These are phyloP conservation scores for Athene noctua DNA, from an alignment of 2,113 vertebrate genomes.

Conservation along the genomic window DNA sequence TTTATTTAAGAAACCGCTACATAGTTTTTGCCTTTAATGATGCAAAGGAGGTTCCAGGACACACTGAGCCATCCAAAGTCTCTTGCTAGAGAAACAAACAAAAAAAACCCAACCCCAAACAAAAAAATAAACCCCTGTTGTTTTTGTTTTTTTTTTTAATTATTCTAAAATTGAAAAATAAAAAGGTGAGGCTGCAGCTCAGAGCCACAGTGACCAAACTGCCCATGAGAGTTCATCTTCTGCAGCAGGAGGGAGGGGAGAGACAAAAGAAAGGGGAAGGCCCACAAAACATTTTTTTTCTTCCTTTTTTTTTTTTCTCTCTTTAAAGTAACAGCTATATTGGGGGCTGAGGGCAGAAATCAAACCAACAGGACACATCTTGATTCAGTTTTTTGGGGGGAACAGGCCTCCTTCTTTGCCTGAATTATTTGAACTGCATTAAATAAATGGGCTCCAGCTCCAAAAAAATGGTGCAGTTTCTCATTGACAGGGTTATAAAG, in stretches of 20 bases:
- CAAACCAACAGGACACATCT: not conserved
- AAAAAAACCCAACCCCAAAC: not conserved
- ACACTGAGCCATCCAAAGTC: not conserved
- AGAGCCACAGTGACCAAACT: not conserved
- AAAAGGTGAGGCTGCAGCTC: not conserved
- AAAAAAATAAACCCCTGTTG: not conserved
- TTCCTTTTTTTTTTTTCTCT: not conserved
- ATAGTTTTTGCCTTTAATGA: slow-evolving; percentile 35
- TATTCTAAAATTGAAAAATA: not conserved
- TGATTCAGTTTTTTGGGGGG: not conserved
- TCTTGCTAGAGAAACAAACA: not conserved
- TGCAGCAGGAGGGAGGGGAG: not conserved
- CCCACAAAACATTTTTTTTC: not conserved
- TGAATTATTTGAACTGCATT: slow-evolving; percentile 26
- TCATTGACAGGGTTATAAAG: not conserved
- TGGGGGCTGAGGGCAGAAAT: not conserved
- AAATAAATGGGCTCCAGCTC: not conserved
- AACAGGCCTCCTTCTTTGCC: not conserved
- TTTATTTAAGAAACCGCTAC: slow-evolving; percentile 56
- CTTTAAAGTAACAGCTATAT: not conserved
- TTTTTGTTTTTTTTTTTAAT: not conserved
- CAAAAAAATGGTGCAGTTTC: not conserved
- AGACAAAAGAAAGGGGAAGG: not conserved
- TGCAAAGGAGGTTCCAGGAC: slow-evolving; percentile 23
- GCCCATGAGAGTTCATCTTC: not conserved